These are phyloP conservation scores for Pelecanoides urinatrix DNA, from an alignment of 2,113 vertebrate genomes.

Conservation along the genomic window DNA sequence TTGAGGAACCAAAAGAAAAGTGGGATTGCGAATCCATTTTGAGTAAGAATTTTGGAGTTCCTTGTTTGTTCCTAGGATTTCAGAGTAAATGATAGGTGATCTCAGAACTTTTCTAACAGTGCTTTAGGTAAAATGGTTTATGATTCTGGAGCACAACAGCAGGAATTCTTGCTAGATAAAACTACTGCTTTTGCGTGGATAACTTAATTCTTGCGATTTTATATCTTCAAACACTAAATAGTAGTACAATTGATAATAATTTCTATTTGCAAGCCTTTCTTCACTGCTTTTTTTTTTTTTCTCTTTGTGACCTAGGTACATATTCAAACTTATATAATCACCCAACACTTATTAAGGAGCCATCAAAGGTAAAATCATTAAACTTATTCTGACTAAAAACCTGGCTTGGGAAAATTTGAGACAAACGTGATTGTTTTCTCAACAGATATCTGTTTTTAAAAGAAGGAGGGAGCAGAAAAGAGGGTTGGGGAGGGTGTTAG, in stretches of 20 bases:
- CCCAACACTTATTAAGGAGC: conserved; percentile 89
- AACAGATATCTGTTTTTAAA: background rate
- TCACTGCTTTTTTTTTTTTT: background rate
- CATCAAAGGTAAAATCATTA: conserved; percentile 81
- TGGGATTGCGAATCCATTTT: conserved; percentile 98
- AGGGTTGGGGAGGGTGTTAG: background rate
- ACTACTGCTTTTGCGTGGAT: background rate
- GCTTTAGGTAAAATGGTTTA: background rate
- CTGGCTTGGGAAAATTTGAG: background rate
- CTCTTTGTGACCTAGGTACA: conserved; percentile 79
- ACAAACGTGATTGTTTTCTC: background rate
- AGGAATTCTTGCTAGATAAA: background rate
- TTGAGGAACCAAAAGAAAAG: conserved; percentile 82
- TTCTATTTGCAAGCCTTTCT: background rate
- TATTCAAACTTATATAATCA: conserved; percentile 97
- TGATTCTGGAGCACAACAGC: background rate
- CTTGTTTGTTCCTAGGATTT: background rate
- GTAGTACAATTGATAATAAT: background rate
- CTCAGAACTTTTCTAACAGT: background rate
- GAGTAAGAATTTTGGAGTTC: conserved; percentile 80
- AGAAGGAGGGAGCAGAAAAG: background rate
- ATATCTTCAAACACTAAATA: background rate
- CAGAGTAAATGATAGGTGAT: background rate
- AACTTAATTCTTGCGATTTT: background rate
- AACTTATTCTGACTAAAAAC: background rate